phyloP scores from a whole-genome alignment of 2,888 invertebrate species.

The Chymomyza procnemis region DNA sequence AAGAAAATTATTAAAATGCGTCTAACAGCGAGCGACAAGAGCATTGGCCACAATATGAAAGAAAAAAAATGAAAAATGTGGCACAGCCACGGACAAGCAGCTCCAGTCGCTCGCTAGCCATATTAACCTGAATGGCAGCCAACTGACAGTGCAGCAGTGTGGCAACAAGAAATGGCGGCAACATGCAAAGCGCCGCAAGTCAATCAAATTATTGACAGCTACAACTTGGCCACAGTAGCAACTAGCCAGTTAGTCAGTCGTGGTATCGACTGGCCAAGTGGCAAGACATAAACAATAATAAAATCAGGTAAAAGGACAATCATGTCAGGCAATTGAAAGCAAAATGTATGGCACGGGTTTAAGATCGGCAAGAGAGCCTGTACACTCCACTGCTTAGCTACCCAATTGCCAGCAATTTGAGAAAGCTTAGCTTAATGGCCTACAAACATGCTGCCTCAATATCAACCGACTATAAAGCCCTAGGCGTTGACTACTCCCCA shows the following conservation, averaged over 20 bases:
- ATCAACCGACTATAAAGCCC: neutral
- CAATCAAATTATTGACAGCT: constrained; percentile 69
- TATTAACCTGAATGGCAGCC: constrained; percentile 68
- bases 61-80: neutral
- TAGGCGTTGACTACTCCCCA: neutral
- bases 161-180: constrained; percentile 46
- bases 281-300: constrained; percentile 30
- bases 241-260: neutral
- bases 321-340: constrained; percentile 58
- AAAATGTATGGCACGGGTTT: constrained; percentile 11
- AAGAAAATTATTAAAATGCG: constrained; percentile 65
- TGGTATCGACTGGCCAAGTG: neutral
- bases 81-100: neutral
- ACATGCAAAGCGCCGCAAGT: constrained; percentile 67
- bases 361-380: neutral
- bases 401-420: constrained; percentile 30
- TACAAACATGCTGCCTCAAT: constrained; percentile 28
- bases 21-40: constrained; percentile 32
- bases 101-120: constrained; percentile 32
- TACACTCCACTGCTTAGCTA: constrained; percentile 3
- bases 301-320: constrained; percentile 66
- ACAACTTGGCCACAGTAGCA: constrained; percentile 12
- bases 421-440: constrained; percentile 50
- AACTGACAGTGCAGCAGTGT: constrained; percentile 53
- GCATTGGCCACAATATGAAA: constrained; percentile 2